Percentiles rank a stretch among this genome's conserved stretches.
Conservation (phyloP, 2,113 vertebrate genomes). For the Sinocyclocheilus rhinocerous region DNA sequence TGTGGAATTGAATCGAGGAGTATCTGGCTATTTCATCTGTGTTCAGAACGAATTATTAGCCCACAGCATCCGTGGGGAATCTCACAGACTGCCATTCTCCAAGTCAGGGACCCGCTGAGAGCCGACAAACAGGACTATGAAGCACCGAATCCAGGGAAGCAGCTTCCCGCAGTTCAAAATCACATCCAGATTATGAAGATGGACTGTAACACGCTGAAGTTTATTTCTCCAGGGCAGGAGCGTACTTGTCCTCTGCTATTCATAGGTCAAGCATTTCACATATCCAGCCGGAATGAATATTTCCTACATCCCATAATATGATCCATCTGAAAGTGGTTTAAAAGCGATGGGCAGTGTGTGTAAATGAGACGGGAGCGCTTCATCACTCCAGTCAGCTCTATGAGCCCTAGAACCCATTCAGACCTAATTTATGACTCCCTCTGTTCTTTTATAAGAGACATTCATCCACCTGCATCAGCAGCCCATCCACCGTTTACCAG, state of each 20-base stretch:
- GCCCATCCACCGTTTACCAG: constrained; percentile 9
- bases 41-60: constrained; percentile 8
- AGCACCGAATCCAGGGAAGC: constrained; percentile 15
- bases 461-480: constrained; percentile 11
- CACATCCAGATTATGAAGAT: constrained; percentile 21
- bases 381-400: neutral
- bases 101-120: constrained; percentile 15
- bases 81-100: neutral
- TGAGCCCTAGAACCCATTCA: constrained; percentile 27
- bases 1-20: constrained; percentile 29
- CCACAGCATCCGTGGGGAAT: neutral
- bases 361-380: neutral
- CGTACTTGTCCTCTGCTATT: neutral
- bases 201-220: neutral
- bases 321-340: constrained; percentile 16
- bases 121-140: constrained; percentile 18
- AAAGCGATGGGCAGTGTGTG: constrained; percentile 1
- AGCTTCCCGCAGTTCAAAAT: constrained; percentile 18
- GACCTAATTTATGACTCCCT: constrained; percentile 30
- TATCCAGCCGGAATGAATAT: neutral
- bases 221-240: neutral
- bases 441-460: constrained; percentile 21
- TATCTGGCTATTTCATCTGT: constrained; percentile 43
- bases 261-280: neutral
- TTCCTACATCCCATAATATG: neutral